Base-by-base conservation (phyloP, 2,797 vertebrate genomes). In the Neosilurus mollespiculum region DNA sequence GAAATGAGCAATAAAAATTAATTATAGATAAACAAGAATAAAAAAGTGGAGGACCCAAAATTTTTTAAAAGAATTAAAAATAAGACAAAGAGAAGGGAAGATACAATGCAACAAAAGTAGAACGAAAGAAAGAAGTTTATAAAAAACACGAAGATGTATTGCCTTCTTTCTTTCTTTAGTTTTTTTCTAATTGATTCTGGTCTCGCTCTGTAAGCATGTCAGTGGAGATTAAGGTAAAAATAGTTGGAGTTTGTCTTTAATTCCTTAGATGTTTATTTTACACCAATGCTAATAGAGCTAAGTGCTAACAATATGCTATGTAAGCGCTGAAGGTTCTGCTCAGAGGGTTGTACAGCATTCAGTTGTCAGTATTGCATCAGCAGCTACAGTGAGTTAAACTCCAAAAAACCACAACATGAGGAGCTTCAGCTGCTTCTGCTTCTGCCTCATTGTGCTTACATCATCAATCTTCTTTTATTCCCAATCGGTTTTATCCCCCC, bases 361-460 rank as follows among this genome's bases (percentile, higher is more conserved):
- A 56, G 22, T 16, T 62, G 56, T 78, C 43, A 49, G 79, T 58
- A 65, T 49, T 77, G 77, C 69, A 56, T 84, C 73, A 72, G 72
- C 76, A 62, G 71, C 69, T 80, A 59, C 66, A 78, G 65, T 61
- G 18, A 72, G 54, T 34, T 37, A 53, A 78, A 73, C 51, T 51
- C 14, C 43, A 73, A 51, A 26, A 76, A 84, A 62, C 59, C 34
- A 30, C 56, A 59, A 22, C 76, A 54, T 20, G 22, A 15, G 7
- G 37, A 65, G 67, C 77, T 80, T 58, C 18, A n/a, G 18, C 90
- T 92, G 91, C 93, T 91, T 91, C 88, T 93, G 88, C 90, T 92
- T 90, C 90, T 93, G 94, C 92, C 91, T 92, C 90, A 93, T 90
- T 95, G 90, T 91, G 85, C 93, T 93, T 83, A 49, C 72, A 26